phyloP scores from a whole-genome alignment of 1,140 invertebrate species.

The Bombyx mori region ASM3026992v2 NC_085112.1:105501-106000 shows the following conservation, averaged over 20 bases:
- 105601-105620: too few relatives aligned
- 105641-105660: too few relatives aligned
- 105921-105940: too few relatives aligned
- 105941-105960: too few relatives aligned
- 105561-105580: background rate
- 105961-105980: too few relatives aligned
- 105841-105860: conserved; percentile 37
- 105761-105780: conserved; percentile 25
- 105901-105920: too few relatives aligned
- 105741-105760: background rate
- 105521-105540: too few relatives aligned
- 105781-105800: conserved; percentile 42
- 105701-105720: background rate
- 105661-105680: background rate
- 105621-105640: too few relatives aligned
- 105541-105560: background rate
- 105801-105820: conserved; percentile 56
- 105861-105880: conserved; percentile 14
- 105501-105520: too few relatives aligned
- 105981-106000: too few relatives aligned
- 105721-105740: background rate
- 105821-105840: conserved; percentile 53
- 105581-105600: too few relatives aligned
- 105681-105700: conserved; percentile 1
- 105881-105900: too few relatives aligned